Evolutionary conservation across 2,888 invertebrate genomes (phyloP).

Genomic region (Zele albiditarsus): DNA sequence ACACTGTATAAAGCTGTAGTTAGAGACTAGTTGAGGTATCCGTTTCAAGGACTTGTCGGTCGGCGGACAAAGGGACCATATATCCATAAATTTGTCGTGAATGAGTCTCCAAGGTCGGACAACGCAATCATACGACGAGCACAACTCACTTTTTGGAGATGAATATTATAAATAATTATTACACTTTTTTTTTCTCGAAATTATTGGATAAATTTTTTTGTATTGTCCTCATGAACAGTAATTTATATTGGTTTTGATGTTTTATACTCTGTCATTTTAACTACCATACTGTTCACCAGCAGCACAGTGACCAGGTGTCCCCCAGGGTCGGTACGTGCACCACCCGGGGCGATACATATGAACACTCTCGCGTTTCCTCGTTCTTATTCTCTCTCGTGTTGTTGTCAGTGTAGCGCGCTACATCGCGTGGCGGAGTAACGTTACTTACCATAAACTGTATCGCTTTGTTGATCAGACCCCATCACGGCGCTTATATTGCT

Average conservation of each 20-base stretch:
- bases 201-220: neutral
- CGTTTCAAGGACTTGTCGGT: slow-evolving; percentile 24
- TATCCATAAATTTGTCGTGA: slow-evolving; percentile 68
- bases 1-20: slow-evolving; percentile 38
- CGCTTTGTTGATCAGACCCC: slow-evolving; percentile 60
- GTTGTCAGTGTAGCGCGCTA: slow-evolving; percentile 43
- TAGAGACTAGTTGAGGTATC: neutral
- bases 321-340: slow-evolving; percentile 26
- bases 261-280: neutral
- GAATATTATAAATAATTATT: neutral
- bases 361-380: neutral
- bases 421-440: slow-evolving; percentile 63
- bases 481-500: slow-evolving; percentile 20
- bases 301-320: slow-evolving; percentile 28
- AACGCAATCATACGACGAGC: neutral
- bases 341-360: too few species aligned
- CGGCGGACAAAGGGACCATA: slow-evolving; percentile 60
- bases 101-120: slow-evolving; percentile 46
- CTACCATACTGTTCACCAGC: neutral
- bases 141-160: neutral
- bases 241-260: slow-evolving; percentile 16
- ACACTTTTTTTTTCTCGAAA: neutral
- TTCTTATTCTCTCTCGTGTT: neutral
- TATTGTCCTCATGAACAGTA: neutral
- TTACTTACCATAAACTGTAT: slow-evolving; percentile 59